A percentile compares a stretch with the other conserved stretches of the same genome.
Conservation (phyloP, 2,113 vertebrate species). For the human region GRCh38 chr5:77595001-77595500, state of each 20-base stretch:
- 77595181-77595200: slow-evolving; percentile 67
- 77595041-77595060: slow-evolving; percentile 1
- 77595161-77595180: slow-evolving; percentile 61
- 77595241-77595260: slow-evolving; percentile 72
- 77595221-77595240: slow-evolving; percentile 75
- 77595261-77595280: slow-evolving; percentile 73
- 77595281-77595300: slow-evolving; percentile 76
- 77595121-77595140: slow-evolving; percentile 49
- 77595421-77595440: slow-evolving; percentile 89
- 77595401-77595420: slow-evolving; percentile 91
- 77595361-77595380: slow-evolving; percentile 85
- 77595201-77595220: slow-evolving; percentile 72
- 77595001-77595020: slow-evolving; percentile 22
- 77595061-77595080: background rate
- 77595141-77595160: slow-evolving; percentile 25
- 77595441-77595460: slow-evolving; percentile 92
- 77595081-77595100: slow-evolving; percentile 55
- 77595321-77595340: slow-evolving; percentile 82
- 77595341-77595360: slow-evolving; percentile 87
- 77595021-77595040: background rate
- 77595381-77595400: slow-evolving; percentile 86
- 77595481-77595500: slow-evolving; percentile 94
- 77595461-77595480: slow-evolving; percentile 91
- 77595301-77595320: slow-evolving; percentile 72
- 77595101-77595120: slow-evolving; percentile 42